phyloP scores from a whole-genome alignment of 2,888 invertebrate genomes.

The Cancer borealis region DNA sequence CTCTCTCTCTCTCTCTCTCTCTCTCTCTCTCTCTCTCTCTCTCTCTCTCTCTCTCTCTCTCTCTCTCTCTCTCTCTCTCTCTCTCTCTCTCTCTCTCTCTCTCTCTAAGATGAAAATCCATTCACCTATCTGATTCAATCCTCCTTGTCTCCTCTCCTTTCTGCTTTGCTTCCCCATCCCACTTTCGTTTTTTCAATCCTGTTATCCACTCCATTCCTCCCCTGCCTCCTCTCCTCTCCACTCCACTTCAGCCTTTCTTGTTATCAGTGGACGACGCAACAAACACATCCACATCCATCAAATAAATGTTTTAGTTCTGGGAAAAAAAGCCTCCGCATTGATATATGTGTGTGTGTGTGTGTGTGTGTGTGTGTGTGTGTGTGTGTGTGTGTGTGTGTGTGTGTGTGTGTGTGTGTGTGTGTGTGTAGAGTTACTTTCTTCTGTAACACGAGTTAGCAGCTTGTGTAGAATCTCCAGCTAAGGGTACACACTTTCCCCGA shows the following conservation, averaged over 20 bases:
- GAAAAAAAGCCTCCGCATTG: not conserved
- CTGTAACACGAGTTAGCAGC: not conserved
- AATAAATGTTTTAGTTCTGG: not conserved
- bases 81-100: not conserved
- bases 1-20: too few species aligned
- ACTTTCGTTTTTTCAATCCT: not conserved
- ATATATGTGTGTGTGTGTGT: not conserved
- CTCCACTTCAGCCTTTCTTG: not conserved
- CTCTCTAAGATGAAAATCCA: too few species aligned
- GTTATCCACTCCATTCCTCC: not conserved
- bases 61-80: too few species aligned
- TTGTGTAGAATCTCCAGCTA: not conserved
- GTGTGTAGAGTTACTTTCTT: not conserved
- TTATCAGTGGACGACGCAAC: not conserved
- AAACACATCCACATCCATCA: not conserved
- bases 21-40: too few species aligned
- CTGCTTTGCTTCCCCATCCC: not conserved
- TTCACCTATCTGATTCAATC: not conserved
- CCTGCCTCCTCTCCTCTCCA: not conserved
- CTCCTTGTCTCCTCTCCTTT: conserved; percentile 8
- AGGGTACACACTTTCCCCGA: not conserved
- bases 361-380: conserved; percentile 26
- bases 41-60: too few species aligned
- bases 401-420: conserved; percentile 31
- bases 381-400: conserved; percentile 32